phyloP scores from a whole-genome alignment of 2,888 invertebrate genomes.

The Axea sp. region DNA sequence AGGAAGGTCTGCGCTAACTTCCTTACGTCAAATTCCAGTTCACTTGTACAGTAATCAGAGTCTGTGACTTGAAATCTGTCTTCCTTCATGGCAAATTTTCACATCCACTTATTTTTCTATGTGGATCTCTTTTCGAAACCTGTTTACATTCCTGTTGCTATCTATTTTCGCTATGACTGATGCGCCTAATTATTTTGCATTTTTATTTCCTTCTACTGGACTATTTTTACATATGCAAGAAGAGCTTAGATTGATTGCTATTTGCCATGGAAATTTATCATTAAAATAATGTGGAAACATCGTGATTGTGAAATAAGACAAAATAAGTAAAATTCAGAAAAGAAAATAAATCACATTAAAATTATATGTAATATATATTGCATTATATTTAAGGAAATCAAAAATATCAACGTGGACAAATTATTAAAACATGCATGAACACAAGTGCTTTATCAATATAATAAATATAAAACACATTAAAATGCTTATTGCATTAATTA shows the following conservation, averaged over 20 bases:
- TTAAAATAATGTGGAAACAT: conserved; percentile 2
- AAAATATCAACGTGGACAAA: too few relatives aligned
- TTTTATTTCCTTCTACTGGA: not conserved
- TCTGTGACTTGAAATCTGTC: not conserved
- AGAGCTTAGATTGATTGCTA: not conserved
- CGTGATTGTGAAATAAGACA: not conserved
- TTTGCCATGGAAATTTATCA: not conserved
- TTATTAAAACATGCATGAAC: too few relatives aligned
- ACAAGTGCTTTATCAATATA: too few relatives aligned
- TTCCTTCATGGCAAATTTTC: not conserved
- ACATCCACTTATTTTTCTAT: not conserved
- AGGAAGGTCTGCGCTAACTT: not conserved
- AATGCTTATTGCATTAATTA: too few relatives aligned
- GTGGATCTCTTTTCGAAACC: conserved; percentile 5
- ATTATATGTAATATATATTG: not conserved
- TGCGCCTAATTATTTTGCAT: not conserved
- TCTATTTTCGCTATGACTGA: not conserved
- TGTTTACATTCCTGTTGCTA: not conserved
- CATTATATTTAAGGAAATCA: too few relatives aligned
- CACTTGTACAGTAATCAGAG: not conserved
- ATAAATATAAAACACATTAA: too few relatives aligned
- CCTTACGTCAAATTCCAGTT: not conserved
- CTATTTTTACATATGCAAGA: not conserved
- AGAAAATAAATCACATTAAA: too few relatives aligned
- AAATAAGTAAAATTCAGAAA: not conserved